Conservation (phyloP, 1,140 invertebrate genomes). For the Camponotus floridanus region DNA sequence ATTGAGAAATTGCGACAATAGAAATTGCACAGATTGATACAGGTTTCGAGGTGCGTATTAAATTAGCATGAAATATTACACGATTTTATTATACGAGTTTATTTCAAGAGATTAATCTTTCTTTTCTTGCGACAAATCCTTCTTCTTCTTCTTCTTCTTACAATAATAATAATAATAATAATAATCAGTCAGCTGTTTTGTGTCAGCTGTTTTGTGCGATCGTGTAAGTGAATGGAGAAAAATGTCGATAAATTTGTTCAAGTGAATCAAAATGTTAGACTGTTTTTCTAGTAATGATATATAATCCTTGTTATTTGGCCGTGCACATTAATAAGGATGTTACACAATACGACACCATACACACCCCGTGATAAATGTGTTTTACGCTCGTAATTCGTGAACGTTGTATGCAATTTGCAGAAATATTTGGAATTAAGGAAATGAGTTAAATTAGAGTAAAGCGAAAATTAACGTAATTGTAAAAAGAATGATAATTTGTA, state of each 20-base stretch:
- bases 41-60: neutral
- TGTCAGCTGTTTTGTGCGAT: constrained; percentile 7
- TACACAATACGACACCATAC: neutral
- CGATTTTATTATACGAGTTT: neutral
- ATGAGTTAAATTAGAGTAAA: no score
- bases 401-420: no score
- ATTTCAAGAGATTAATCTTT: neutral
- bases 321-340: neutral
- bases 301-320: neutral
- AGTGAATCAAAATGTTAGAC: neutral
- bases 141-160: no score
- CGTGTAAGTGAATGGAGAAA: neutral
- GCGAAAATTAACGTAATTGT: no score
- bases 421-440: no score
- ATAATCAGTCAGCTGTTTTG: neutral
- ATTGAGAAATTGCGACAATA: neutral
- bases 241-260: neutral
- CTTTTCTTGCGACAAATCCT: neutral
- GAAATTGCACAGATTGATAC: neutral
- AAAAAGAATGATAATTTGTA: no score
- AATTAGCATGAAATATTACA: neutral
- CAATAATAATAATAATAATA: no score
- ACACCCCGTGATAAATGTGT: no score
- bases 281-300: neutral
- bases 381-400: no score